phyloP scores from a whole-genome alignment of 2,888 invertebrate genomes.

The Uloborus plumipes region DNA sequence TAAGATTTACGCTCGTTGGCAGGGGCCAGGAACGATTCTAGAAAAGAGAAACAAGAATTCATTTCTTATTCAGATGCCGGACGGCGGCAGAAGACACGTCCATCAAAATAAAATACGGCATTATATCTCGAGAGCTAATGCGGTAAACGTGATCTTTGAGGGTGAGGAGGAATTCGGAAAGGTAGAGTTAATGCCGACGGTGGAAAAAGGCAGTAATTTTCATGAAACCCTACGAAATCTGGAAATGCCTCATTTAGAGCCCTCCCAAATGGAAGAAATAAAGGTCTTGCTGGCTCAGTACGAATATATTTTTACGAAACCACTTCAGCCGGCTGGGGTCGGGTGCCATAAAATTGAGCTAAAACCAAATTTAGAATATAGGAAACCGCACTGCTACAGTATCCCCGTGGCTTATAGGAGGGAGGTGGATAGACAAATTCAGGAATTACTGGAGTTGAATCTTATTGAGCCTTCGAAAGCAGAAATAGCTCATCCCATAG shows the following conservation, averaged over 20 bases:
- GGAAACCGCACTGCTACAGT: no score
- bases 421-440: neutral
- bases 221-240: no score
- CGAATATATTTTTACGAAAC: no score
- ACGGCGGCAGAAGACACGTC: neutral
- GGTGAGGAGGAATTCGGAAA: conserved; percentile 3
- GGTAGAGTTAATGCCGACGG: neutral
- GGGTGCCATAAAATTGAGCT: no score
- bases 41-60: neutral
- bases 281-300: no score
- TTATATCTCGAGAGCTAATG: neutral
- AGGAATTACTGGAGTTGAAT: neutral
- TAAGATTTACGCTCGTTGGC: conserved; percentile 16
- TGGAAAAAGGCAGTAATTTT: no score
- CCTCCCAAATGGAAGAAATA: no score
- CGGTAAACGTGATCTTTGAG: conserved; percentile 24
- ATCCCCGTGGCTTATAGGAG: no score
- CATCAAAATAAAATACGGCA: conserved; percentile 19
- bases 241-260: no score
- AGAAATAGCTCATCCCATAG: conserved; percentile 11
- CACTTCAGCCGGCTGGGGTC: no score
- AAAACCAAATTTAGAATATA: no score
- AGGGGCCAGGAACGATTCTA: conserved; percentile 1
- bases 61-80: conserved; percentile 1
- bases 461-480: neutral